Conservation (phyloP, 1,140 invertebrate genomes). For the Phocides pigmalion region DNA sequence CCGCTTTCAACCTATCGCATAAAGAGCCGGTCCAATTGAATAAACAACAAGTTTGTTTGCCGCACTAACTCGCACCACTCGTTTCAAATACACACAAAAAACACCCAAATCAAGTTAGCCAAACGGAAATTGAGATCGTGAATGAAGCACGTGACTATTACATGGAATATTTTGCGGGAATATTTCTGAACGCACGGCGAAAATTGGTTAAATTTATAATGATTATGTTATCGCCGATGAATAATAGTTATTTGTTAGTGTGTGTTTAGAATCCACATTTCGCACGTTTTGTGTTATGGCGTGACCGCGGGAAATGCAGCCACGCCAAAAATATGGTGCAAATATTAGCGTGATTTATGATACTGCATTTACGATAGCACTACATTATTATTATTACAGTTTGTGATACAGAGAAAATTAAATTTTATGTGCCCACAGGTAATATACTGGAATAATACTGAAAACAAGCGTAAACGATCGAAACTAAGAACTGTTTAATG, state of each 20-base stretch:
- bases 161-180: slow-evolving; percentile 8
- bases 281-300: slow-evolving; percentile 25
- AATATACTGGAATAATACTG: too few species aligned
- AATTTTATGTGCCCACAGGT: too few species aligned
- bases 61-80: slow-evolving; percentile 33
- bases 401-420: too few species aligned
- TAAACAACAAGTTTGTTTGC: slow-evolving; percentile 51
- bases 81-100: slow-evolving; percentile 30
- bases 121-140: slow-evolving; percentile 33
- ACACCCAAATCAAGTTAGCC: slow-evolving; percentile 23
- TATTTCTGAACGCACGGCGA: background rate
- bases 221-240: slow-evolving; percentile 24
- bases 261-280: slow-evolving; percentile 28
- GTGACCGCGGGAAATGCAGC: slow-evolving; percentile 16
- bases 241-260: slow-evolving; percentile 34
- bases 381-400: slow-evolving; percentile 1
- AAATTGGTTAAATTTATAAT: slow-evolving; percentile 29
- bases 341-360: slow-evolving; percentile 25
- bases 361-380: slow-evolving; percentile 14
- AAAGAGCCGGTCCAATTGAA: slow-evolving; percentile 49
- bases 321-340: slow-evolving; percentile 18
- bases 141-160: slow-evolving; percentile 29
- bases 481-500: too few species aligned
- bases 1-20: slow-evolving; percentile 40
- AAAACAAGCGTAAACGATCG: too few species aligned